phyloP scores from a whole-genome alignment of 2,888 invertebrate genomes.

The Tethea ocularis region DNA sequence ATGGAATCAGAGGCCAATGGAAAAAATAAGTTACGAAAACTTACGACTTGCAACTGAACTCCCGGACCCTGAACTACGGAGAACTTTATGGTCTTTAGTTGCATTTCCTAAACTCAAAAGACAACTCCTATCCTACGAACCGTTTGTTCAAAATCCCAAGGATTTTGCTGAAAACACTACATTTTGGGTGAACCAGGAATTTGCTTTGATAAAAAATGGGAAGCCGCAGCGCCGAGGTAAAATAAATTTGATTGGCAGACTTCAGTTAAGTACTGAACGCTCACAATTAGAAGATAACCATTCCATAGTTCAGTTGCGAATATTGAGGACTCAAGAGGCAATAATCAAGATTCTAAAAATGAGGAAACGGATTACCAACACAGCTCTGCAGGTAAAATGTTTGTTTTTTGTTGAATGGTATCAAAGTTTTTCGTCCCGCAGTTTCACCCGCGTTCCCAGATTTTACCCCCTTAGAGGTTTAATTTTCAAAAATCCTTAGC shows the following conservation, averaged over 20 bases:
- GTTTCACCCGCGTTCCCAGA: too few species aligned
- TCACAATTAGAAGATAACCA: slow-evolving; percentile 99
- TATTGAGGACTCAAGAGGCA: slow-evolving; percentile 97
- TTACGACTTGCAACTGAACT: slow-evolving; percentile 97
- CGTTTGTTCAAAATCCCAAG: slow-evolving; percentile 93
- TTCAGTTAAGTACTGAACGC: slow-evolving; percentile 97
- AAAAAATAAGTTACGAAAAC: slow-evolving; percentile 98
- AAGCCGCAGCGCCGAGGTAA: slow-evolving; percentile 97
- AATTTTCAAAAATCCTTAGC: too few species aligned
- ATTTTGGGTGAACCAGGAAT: slow-evolving; percentile 99
- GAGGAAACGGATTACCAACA: slow-evolving; percentile 97
- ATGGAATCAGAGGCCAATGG: slow-evolving; percentile 98
- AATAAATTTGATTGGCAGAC: slow-evolving; percentile 97
- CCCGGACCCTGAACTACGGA: slow-evolving; percentile 96
- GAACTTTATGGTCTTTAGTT: slow-evolving; percentile 97
- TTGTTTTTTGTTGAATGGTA: slow-evolving; percentile 1
- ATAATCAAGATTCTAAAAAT: slow-evolving; percentile 99
- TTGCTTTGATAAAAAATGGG: slow-evolving; percentile 96
- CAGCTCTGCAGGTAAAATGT: slow-evolving; percentile 90
- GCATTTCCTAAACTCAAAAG: slow-evolving; percentile 98
- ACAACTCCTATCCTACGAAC: slow-evolving; percentile 93
- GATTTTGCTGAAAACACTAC: slow-evolving; percentile 96
- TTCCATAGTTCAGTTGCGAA: slow-evolving; percentile 98
- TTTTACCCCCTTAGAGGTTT: too few species aligned
- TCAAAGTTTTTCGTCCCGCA: too few species aligned